phyloP scores from a whole-genome alignment of 2,113 vertebrate genomes.

The Bos taurus region DNA sequence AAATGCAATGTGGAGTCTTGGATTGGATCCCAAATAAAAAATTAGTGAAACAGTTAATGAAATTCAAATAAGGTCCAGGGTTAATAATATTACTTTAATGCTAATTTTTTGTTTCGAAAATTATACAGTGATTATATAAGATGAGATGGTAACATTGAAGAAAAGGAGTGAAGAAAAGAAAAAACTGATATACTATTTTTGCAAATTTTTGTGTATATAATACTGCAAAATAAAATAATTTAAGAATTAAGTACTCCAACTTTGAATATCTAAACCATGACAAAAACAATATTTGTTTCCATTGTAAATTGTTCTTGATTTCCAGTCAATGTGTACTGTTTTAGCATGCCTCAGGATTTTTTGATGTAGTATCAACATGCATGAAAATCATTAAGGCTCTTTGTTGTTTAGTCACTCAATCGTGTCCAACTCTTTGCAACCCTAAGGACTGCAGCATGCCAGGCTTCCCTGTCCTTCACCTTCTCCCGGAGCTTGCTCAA shows the following conservation, averaged over 20 bases:
- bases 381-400: not conserved
- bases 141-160: not conserved
- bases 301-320: not conserved
- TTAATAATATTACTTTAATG: not conserved
- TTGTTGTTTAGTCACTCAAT: not conserved
- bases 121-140: not conserved
- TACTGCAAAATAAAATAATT: not conserved
- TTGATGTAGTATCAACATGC: not conserved
- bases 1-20: not conserved
- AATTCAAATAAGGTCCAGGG: not conserved
- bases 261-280: not conserved
- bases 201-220: not conserved
- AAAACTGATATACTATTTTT: not conserved
- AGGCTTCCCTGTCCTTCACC: not conserved
- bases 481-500: not conserved
- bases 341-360: not conserved
- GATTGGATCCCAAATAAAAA: not conserved
- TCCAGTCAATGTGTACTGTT: not conserved
- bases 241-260: not conserved
- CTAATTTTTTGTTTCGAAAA: not conserved
- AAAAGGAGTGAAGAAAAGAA: not conserved
- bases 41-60: not conserved
- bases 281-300: not conserved
- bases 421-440: not conserved
- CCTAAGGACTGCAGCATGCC: not conserved